These are phyloP conservation scores for Spodoptera litura DNA, from an alignment of 1,140 invertebrate genomes.

Conservation along the genomic window DNA sequence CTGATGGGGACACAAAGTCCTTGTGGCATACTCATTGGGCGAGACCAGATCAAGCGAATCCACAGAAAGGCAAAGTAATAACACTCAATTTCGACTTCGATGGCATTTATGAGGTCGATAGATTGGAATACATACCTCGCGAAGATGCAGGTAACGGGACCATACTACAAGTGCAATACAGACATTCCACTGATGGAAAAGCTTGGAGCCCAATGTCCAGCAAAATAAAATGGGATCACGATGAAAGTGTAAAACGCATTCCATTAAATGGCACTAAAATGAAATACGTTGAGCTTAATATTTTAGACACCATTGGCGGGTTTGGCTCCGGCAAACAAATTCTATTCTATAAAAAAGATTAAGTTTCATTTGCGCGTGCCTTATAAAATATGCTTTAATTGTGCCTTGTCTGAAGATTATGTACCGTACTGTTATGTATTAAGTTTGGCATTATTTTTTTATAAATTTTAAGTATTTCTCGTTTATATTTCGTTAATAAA, in stretches of 20 bases:
- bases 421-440: no score
- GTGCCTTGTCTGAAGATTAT: no score
- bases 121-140: slow-evolving; percentile 68
- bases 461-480: no score
- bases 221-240: slow-evolving; percentile 55
- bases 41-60: slow-evolving; percentile 51
- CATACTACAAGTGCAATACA: slow-evolving; percentile 66
- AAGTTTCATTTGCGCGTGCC: background rate
- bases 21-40: slow-evolving; percentile 74
- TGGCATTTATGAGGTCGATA: slow-evolving; percentile 64
- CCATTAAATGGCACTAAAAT: slow-evolving; percentile 58
- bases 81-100: slow-evolving; percentile 68
- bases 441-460: no score
- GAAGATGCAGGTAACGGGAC: slow-evolving; percentile 73
- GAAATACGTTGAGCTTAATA: slow-evolving; percentile 66
- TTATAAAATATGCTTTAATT: background rate
- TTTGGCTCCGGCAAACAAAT: slow-evolving; percentile 70
- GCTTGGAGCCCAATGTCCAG: slow-evolving; percentile 64
- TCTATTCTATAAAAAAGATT: slow-evolving; percentile 63
- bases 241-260: slow-evolving; percentile 65
- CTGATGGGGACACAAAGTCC: slow-evolving; percentile 56
- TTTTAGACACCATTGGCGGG: slow-evolving; percentile 62
- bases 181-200: slow-evolving; percentile 59
- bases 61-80: slow-evolving; percentile 54
- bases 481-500: no score